A percentile compares a stretch with the other conserved stretches of the same genome.
phyloP scores from a whole-genome alignment of 2,888 invertebrate species.

The Ligdia adustata region DNA sequence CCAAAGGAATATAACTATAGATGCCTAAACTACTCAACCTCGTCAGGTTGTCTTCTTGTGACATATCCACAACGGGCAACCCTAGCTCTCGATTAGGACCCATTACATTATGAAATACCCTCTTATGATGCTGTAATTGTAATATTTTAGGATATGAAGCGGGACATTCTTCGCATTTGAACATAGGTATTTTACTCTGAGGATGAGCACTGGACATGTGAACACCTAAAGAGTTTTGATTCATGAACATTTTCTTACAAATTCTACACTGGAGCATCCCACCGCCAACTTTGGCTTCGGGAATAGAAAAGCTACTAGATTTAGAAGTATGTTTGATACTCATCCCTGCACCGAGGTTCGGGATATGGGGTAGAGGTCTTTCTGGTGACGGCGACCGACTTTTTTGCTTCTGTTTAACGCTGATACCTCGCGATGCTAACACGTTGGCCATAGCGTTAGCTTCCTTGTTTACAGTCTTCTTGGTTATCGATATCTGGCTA shows the following conservation, averaged over 20 bases:
- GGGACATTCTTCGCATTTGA: constrained; percentile 88
- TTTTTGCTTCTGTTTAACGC: constrained; percentile 88
- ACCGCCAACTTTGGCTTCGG: constrained; percentile 70
- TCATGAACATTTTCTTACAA: constrained; percentile 78
- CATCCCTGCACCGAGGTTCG: constrained; percentile 76
- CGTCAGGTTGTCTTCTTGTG: constrained; percentile 86
- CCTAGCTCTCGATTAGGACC: constrained; percentile 85
- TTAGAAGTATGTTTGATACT: constrained; percentile 81
- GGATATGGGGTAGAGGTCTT: constrained; percentile 72
- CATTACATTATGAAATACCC: constrained; percentile 73
- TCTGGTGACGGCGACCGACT: constrained; percentile 74
- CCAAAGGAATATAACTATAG: constrained; percentile 89
- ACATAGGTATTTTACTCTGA: constrained; percentile 67
- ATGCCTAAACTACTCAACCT: constrained; percentile 87
- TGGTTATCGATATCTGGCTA: constrained; percentile 89
- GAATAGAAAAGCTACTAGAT: constrained; percentile 71
- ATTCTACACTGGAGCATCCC: constrained; percentile 70
- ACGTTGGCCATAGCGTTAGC: constrained; percentile 91
- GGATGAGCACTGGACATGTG: constrained; percentile 74
- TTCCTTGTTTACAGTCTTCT: constrained; percentile 86
- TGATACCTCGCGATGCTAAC: constrained; percentile 90
- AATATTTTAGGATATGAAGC: constrained; percentile 88
- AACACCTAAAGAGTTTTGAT: constrained; percentile 61
- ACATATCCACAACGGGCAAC: constrained; percentile 89
- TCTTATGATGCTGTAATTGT: constrained; percentile 86